These are phyloP conservation scores for Pteromalus puparum DNA, from an alignment of 1,140 invertebrate genomes.

Conservation along the genomic window DNA sequence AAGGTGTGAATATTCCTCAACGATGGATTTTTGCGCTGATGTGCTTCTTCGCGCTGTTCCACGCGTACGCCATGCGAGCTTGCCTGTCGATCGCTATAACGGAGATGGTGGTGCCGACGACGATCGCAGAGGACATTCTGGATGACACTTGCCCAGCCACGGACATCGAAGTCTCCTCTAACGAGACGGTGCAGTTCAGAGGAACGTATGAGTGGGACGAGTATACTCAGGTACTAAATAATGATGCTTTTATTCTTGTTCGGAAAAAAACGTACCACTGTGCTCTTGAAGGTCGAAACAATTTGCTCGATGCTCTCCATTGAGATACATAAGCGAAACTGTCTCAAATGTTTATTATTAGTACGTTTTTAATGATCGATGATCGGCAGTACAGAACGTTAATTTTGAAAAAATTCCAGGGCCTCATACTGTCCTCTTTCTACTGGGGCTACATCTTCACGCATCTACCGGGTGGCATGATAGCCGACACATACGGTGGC, in stretches of 20 bases:
- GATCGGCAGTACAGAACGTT: too few species aligned
- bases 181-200: not conserved
- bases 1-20: constrained; percentile 82
- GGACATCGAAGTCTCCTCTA: not conserved
- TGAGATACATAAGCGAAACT: too few species aligned
- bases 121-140: constrained; percentile 58
- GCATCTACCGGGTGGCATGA: constrained; percentile 43
- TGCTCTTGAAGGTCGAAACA: too few species aligned
- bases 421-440: constrained; percentile 43
- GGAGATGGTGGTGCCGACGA: constrained; percentile 81
- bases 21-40: constrained; percentile 87
- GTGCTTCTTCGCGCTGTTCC: constrained; percentile 89
- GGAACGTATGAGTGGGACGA: constrained; percentile 62
- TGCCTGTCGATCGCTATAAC: constrained; percentile 93
- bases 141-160: constrained; percentile 76
- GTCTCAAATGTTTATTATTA: too few species aligned
- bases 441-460: constrained; percentile 47
- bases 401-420: constrained; percentile 27
- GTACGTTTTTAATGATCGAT: too few species aligned
- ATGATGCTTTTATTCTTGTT: too few species aligned
- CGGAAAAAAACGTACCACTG: too few species aligned
- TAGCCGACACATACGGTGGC: constrained; percentile 46
- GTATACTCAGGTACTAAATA: constrained; percentile 43
- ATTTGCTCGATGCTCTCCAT: too few species aligned
- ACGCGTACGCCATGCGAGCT: constrained; percentile 92